Percentiles rank a stretch among this genome's conserved stretches.
These are phyloP conservation scores for Stenoptilia bipunctidactyla DNA, from an alignment of 2,888 invertebrate genomes.

Conservation along the genomic window DNA sequence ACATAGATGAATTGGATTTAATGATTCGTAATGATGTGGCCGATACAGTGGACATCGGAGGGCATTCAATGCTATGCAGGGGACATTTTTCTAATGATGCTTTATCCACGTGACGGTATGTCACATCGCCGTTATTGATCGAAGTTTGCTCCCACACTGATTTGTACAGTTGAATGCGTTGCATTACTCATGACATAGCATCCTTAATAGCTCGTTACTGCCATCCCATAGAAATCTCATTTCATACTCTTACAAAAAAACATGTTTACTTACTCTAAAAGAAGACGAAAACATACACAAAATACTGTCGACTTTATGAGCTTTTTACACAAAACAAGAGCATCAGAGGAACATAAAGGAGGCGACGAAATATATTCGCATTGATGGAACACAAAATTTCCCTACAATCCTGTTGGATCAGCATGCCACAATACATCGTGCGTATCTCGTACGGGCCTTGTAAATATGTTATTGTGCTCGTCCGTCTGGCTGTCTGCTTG, in stretches of 20 bases:
- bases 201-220: no score
- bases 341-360: not conserved
- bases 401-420: constrained; percentile 21
- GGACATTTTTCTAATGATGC: constrained; percentile 20
- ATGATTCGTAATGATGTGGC: constrained; percentile 29
- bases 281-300: not conserved
- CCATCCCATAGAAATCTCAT: no score
- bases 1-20: constrained; percentile 30
- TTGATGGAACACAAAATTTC: constrained; percentile 14
- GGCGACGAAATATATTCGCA: constrained; percentile 1
- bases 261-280: not conserved
- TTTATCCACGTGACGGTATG: constrained; percentile 13
- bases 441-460: constrained; percentile 23
- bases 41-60: constrained; percentile 5
- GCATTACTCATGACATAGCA: no score
- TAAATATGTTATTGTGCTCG: constrained; percentile 56
- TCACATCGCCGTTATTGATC: constrained; percentile 13
- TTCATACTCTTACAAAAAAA: no score
- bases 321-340: constrained; percentile 21
- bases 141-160: not conserved
- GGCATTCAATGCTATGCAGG: constrained; percentile 10
- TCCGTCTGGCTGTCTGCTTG: constrained; percentile 44
- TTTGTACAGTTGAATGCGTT: not conserved
- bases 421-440: constrained; percentile 24
- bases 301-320: not conserved